A percentile compares a stretch with the other conserved stretches of the same genome.
Conservation (phyloP, 2,797 vertebrate species). For the Mus caroli region DNA sequence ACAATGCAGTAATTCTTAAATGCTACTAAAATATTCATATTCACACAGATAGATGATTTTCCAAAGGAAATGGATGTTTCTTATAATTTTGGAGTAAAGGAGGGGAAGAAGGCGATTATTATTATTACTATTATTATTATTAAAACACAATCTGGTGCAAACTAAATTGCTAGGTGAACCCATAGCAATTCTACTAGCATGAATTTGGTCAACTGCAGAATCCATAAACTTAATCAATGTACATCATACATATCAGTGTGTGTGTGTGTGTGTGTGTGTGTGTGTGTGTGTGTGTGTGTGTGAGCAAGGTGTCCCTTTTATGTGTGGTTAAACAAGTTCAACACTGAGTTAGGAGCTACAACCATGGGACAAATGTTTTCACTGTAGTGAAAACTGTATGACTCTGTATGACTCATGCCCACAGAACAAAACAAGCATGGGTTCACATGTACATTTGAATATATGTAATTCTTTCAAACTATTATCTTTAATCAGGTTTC, state of each 20-base stretch:
- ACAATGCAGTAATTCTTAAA: neutral
- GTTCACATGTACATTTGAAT: neutral
- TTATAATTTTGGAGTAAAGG: neutral
- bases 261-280: neutral
- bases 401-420: neutral
- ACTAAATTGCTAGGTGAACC: neutral
- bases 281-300: neutral
- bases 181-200: neutral
- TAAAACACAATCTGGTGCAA: neutral
- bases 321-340: neutral
- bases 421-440: rapidly evolving
- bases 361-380: rapidly evolving
- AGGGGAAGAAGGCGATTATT: neutral
- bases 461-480: neutral
- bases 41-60: neutral
- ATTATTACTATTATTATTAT: conserved; percentile 2
- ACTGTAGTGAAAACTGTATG: too few species aligned
- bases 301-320: neutral
- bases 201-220: neutral
- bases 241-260: neutral
- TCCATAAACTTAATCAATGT: neutral
- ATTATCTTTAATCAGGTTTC: neutral
- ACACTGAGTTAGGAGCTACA: neutral
- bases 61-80: neutral
- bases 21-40: neutral